Base-by-base conservation (phyloP, 2,888 invertebrate species). In the Lepeophtheirus nordmannii region DNA sequence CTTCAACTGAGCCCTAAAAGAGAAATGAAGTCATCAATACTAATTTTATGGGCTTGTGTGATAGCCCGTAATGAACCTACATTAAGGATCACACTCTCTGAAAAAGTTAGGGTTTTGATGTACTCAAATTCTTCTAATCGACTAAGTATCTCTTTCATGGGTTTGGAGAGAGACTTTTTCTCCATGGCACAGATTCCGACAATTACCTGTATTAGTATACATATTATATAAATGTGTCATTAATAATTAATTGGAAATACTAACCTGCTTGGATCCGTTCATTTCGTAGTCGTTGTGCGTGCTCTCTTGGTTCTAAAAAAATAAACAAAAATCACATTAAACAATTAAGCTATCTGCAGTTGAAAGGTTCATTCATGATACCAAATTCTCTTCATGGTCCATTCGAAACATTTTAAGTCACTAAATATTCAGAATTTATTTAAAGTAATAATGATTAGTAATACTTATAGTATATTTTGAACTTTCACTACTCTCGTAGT, bases 141-240 rank as follows among this genome's bases (percentile, higher is more conserved):
- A 1, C 89, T 90, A 67, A 99, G 82, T 72, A 99, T 99, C 78
- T 97, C 97, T 74, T 89, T 89, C 98, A 99, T 99, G 14, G 98
- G 98, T 77, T 96, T 97, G 70, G 96, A 94, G 75, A 92, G 89
- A 46, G 96, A 93, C 78, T 99, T 99, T 79, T 98, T 97, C 74
- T 90, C 88, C 98, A 99, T 99, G 71, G 98, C 97, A 80, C 98
- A 99, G 68, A 99, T 87, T 69, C 98, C 98, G 72, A 99, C 93
- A 75, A 93, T 82, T 72, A 98, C 92, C 74, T 93, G 89, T 76
- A 30, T 59, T n/a, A 11, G 5, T 23, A 17, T 59, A 30, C 3
- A 23, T 59, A 23, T 59, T 22, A 30, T 30, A 30, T 30, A 30
- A 30, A 30, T 30, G 30, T 30, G 2, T 30, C 30, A 30, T 30